Evolutionary conservation across 2,113 vertebrate genomes (phyloP).

Genomic region (Serinus canaria): DNA sequence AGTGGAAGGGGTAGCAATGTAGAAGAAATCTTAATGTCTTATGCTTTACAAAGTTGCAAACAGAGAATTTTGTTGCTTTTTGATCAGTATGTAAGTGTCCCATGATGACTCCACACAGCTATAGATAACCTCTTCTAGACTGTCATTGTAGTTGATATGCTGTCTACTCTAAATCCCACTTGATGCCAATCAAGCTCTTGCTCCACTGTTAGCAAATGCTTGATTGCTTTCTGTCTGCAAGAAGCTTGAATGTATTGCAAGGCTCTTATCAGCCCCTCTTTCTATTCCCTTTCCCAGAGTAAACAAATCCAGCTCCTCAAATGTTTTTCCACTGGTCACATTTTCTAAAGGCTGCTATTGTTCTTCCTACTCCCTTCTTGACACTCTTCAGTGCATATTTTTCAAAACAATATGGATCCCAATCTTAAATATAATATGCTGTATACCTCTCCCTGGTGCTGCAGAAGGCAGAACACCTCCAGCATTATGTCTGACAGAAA

Average conservation of each 20-base stretch:
- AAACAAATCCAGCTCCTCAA: background rate
- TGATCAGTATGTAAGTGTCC: background rate
- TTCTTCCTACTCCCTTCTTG: background rate
- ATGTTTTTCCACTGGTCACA: background rate
- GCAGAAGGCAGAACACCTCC: background rate
- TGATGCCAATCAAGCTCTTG: background rate
- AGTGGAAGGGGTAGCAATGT: background rate
- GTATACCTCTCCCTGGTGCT: background rate
- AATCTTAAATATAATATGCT: background rate
- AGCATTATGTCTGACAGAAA: background rate
- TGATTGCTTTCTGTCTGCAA: background rate
- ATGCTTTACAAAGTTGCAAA: background rate
- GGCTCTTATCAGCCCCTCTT: background rate
- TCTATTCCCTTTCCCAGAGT: background rate
- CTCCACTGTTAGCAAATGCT: background rate
- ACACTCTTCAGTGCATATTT: background rate
- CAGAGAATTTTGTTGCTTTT: background rate
- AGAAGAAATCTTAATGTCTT: background rate
- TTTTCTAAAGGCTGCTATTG: background rate
- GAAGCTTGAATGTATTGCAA: background rate
- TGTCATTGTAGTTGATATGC: background rate
- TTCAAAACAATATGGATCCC: background rate
- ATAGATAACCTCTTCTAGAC: background rate
- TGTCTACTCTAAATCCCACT: background rate
- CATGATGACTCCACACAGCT: background rate